These are phyloP conservation scores for Falco cherrug DNA, from an alignment of 2,797 vertebrate genomes.

Conservation along the genomic window DNA sequence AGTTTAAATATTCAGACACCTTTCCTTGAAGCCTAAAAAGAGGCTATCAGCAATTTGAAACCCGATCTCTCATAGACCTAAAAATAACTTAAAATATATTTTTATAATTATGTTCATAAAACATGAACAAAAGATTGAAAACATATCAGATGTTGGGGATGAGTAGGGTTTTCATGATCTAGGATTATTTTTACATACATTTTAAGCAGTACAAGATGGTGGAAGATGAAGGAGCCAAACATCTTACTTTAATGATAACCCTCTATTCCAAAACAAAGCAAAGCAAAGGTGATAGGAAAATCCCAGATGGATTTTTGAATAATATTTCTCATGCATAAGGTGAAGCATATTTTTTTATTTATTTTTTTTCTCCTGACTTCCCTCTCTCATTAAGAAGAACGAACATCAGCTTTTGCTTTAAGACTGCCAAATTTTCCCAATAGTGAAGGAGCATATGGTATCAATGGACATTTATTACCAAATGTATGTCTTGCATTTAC, in stretches of 20 bases:
- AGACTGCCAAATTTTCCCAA: conserved; percentile 1
- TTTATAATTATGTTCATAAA: conserved; percentile 45
- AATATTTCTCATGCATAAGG: conserved; percentile 7
- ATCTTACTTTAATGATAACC: conserved; percentile 45
- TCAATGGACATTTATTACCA: conserved; percentile 15
- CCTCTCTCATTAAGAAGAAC: conserved; percentile 54
- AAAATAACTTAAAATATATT: conserved; percentile 39
- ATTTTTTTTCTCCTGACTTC: background rate
- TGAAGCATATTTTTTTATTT: background rate
- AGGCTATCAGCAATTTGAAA: conserved; percentile 8
- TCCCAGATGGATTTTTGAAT: conserved; percentile 7
- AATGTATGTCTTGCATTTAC: background rate
- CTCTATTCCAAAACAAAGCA: conserved; percentile 25
- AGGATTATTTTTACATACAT: conserved; percentile 30
- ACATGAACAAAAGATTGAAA: conserved; percentile 41
- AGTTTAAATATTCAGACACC: background rate
- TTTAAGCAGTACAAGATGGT: conserved; percentile 52
- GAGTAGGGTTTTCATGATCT: conserved; percentile 15
- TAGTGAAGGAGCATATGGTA: conserved; percentile 21
- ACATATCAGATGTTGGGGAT: background rate
- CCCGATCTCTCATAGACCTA: background rate
- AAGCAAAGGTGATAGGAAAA: conserved; percentile 29
- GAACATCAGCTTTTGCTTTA: conserved; percentile 14
- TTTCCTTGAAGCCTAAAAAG: background rate
- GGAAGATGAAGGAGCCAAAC: conserved; percentile 43